Evolutionary conservation across 2,113 vertebrate species (phyloP).

Genomic region (Epinephelus lanceolatus): DNA sequence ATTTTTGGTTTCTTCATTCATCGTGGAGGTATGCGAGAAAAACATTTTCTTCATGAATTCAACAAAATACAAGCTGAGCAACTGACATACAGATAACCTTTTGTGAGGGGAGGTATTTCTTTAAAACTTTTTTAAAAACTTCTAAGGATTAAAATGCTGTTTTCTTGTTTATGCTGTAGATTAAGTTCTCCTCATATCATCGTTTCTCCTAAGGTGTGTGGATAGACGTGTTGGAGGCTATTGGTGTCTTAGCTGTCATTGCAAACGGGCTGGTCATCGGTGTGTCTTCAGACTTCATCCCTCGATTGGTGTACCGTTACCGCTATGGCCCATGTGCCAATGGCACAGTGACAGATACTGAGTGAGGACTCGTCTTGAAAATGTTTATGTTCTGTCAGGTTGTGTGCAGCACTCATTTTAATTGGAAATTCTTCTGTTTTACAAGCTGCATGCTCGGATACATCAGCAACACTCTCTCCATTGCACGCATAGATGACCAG

Average conservation of each 20-base stretch:
- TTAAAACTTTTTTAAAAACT: no score
- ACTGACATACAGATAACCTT: no score
- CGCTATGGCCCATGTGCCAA: constrained; percentile 87
- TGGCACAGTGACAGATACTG: constrained; percentile 53
- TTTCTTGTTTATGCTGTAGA: neutral
- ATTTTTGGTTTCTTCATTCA: no score
- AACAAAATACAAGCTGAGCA: no score
- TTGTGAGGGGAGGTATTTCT: no score
- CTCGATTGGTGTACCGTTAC: constrained; percentile 91
- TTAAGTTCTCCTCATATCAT: neutral
- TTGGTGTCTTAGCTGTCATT: constrained; percentile 94
- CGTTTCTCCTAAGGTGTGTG: constrained; percentile 88
- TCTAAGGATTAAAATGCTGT: neutral
- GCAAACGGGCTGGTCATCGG: constrained; percentile 95
- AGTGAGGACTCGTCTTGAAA: constrained; percentile 55
- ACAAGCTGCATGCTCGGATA: constrained; percentile 92
- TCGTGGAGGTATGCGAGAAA: no score
- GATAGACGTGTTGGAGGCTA: constrained; percentile 90
- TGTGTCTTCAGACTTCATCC: constrained; percentile 95
- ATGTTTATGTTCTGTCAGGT: neutral
- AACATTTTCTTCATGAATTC: no score
- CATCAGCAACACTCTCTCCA: constrained; percentile 91
- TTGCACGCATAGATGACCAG: constrained; percentile 75
- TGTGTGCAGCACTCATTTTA: neutral
- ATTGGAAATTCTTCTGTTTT: neutral